phyloP scores from a whole-genome alignment of 1,140 invertebrate species.

The Achroia grisella region DNA sequence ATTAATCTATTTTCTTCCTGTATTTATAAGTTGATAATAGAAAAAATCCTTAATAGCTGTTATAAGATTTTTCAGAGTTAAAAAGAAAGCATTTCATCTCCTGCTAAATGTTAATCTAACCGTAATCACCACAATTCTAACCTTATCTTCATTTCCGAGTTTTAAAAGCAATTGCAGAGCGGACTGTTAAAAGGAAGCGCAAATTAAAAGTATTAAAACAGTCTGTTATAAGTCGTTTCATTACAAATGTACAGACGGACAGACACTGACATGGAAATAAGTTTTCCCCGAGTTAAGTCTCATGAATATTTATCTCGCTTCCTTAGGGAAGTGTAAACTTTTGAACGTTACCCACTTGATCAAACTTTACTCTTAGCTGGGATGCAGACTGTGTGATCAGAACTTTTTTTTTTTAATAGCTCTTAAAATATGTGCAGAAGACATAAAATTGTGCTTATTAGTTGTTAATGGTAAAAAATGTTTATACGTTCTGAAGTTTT shows the following conservation, averaged over 20 bases:
- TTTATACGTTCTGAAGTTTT: no score
- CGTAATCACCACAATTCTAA: not conserved
- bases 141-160: constrained; percentile 9
- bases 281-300: constrained; percentile 51
- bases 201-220: constrained; percentile 37
- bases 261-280: constrained; percentile 55
- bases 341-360: constrained; percentile 59
- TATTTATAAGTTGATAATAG: no score
- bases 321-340: constrained; percentile 50
- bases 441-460: no score
- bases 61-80: no score
- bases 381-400: constrained; percentile 14
- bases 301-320: constrained; percentile 61
- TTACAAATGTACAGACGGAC: constrained; percentile 50
- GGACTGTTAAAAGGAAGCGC: constrained; percentile 19
- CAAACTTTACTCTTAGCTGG: constrained; percentile 50
- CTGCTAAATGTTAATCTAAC: no score
- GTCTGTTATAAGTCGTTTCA: constrained; percentile 41
- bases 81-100: no score
- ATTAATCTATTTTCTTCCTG: no score
- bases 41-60: no score
- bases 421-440: not conserved
- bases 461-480: no score
- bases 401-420: not conserved
- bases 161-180: constrained; percentile 2